These are phyloP conservation scores for Tenthredo mesomela DNA, from an alignment of 2,888 invertebrate genomes.

Conservation along the genomic window DNA sequence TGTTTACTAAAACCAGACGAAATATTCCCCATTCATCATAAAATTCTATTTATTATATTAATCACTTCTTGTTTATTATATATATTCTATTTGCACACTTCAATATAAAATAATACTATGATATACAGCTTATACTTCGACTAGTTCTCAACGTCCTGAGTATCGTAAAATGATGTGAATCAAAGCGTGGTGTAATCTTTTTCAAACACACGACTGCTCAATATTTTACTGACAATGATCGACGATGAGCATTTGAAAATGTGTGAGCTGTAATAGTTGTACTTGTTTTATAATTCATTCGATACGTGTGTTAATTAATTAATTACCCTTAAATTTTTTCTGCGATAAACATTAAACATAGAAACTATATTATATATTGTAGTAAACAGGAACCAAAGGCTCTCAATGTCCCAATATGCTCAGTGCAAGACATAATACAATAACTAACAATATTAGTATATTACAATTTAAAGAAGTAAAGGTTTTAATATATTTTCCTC, in stretches of 20 bases:
- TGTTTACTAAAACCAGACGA: neutral
- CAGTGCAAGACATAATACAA: constrained; percentile 64
- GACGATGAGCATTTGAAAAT: neutral
- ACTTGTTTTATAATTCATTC: constrained; percentile 26
- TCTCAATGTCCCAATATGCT: constrained; percentile 63
- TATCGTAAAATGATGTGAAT: neutral
- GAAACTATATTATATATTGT: neutral
- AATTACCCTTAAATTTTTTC: neutral
- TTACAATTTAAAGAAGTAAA: constrained; percentile 47
- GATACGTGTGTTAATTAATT: constrained; percentile 1
- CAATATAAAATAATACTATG: neutral
- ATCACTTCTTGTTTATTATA: neutral
- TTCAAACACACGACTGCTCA: neutral
- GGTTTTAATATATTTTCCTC: constrained; percentile 49
- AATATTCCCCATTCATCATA: neutral
- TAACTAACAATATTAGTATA: constrained; percentile 59
- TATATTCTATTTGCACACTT: constrained; percentile 18
- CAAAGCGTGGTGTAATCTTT: neutral
- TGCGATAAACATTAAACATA: constrained; percentile 30
- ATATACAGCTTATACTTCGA: constrained; percentile 3
- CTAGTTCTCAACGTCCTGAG: neutral
- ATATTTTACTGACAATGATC: neutral
- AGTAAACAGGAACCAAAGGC: constrained; percentile 55
- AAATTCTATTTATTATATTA: neutral
- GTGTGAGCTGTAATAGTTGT: constrained; percentile 30